Conservation (phyloP, 2,888 invertebrate genomes). For the Autographa gamma region DNA sequence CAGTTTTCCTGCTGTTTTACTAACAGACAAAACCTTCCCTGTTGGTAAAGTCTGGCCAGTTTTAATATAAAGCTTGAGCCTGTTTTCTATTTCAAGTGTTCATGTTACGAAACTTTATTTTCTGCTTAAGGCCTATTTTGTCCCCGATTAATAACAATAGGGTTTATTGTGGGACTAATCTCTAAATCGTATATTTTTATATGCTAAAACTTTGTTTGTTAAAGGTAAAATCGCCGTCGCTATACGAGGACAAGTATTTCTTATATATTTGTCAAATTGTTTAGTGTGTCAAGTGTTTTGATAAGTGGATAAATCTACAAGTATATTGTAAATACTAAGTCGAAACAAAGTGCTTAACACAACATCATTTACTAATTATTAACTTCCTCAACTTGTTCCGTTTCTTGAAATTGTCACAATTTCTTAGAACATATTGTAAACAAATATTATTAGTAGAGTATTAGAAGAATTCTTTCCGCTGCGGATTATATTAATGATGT, state of each 20-base stretch:
- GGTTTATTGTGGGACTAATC: too few species aligned
- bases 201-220: too few species aligned
- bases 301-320: background rate
- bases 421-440: constrained; percentile 6
- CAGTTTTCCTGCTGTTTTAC: too few species aligned
- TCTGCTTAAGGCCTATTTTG: too few species aligned
- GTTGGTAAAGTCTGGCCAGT: too few species aligned
- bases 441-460: background rate
- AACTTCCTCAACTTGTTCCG: background rate
- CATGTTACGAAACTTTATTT: too few species aligned
- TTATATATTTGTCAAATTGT: background rate
- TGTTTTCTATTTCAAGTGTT: too few species aligned
- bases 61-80: too few species aligned
- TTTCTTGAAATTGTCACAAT: background rate
- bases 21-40: too few species aligned
- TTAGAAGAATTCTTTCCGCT: constrained; percentile 1
- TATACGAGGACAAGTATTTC: background rate
- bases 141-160: too few species aligned
- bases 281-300: background rate
- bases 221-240: too few species aligned
- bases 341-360: background rate
- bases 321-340: background rate
- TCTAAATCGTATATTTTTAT: too few species aligned
- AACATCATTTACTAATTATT: background rate
- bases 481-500: background rate